Conservation (phyloP, 2,797 vertebrate species). For the Echeneis naucrates region DNA sequence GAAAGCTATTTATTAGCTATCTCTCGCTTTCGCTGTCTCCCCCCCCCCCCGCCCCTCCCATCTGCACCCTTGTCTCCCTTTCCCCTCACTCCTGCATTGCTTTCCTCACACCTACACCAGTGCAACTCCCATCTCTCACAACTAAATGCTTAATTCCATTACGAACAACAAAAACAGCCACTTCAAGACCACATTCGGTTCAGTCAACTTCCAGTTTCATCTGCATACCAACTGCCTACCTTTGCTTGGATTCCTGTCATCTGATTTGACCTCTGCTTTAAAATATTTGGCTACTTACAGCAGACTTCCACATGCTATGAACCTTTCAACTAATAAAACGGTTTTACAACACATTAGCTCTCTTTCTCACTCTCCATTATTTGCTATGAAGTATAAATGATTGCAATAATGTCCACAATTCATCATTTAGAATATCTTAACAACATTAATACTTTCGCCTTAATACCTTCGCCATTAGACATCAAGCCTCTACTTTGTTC, state of each 20-base stretch:
- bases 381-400: constrained; percentile 15
- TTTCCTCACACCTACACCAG: constrained; percentile 26
- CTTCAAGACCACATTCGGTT: constrained; percentile 74
- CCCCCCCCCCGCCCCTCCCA: background rate
- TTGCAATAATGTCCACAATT: constrained; percentile 23
- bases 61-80: too few species aligned
- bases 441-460: constrained; percentile 24
- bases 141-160: constrained; percentile 72
- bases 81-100: background rate
- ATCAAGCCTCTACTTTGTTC: constrained; percentile 30
- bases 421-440: constrained; percentile 20
- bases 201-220: constrained; percentile 51
- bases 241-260: constrained; percentile 34
- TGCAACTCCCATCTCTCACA: constrained; percentile 46
- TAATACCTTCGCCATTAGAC: too few species aligned
- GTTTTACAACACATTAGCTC: constrained; percentile 11
- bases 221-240: constrained; percentile 62
- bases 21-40: constrained; percentile 33
- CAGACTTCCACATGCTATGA: constrained; percentile 8
- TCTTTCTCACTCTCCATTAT: background rate
- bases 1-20: constrained; percentile 76
- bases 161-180: constrained; percentile 71
- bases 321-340: constrained; percentile 27
- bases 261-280: constrained; percentile 40
- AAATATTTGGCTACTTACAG: constrained; percentile 43